Conservation (phyloP, 1,140 invertebrate genomes). For the Cyclina sinensis region DNA sequence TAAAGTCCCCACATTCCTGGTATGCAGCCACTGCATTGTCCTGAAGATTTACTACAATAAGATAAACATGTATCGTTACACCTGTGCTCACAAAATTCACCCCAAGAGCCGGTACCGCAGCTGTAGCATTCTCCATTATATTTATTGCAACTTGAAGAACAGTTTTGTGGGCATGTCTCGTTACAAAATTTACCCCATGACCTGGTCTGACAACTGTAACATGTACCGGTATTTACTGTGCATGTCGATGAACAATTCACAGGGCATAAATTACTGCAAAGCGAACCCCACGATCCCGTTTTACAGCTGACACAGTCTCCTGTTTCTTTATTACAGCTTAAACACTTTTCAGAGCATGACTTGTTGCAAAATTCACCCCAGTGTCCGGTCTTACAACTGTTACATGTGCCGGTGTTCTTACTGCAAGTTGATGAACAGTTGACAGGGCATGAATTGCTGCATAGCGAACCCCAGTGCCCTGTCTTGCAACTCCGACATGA, state of each 20-base stretch:
- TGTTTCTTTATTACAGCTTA: too few species aligned
- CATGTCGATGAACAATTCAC: neutral
- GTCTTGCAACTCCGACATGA: neutral
- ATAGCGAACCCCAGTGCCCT: neutral
- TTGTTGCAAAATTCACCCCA: too few species aligned
- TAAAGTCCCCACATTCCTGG: neutral
- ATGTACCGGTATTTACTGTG: neutral
- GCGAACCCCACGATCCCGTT: too few species aligned
- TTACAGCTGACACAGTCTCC: too few species aligned
- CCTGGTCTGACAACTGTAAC: neutral
- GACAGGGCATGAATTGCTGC: neutral
- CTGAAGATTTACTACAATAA: neutral
- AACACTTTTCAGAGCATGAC: too few species aligned
- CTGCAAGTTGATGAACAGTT: neutral
- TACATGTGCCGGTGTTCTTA: neutral
- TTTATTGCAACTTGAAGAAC: slow-evolving; percentile 1
- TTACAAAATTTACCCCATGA: neutral
- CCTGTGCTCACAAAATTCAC: neutral
- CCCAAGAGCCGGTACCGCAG: neutral
- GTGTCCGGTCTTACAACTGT: too few species aligned
- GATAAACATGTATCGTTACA: neutral
- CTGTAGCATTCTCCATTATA: neutral
- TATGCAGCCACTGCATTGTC: neutral
- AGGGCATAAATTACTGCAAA: too few species aligned
- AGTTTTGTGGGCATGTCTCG: neutral